Conservation (phyloP, 2,797 vertebrate genomes). For the Leuciscus waleckii region DNA sequence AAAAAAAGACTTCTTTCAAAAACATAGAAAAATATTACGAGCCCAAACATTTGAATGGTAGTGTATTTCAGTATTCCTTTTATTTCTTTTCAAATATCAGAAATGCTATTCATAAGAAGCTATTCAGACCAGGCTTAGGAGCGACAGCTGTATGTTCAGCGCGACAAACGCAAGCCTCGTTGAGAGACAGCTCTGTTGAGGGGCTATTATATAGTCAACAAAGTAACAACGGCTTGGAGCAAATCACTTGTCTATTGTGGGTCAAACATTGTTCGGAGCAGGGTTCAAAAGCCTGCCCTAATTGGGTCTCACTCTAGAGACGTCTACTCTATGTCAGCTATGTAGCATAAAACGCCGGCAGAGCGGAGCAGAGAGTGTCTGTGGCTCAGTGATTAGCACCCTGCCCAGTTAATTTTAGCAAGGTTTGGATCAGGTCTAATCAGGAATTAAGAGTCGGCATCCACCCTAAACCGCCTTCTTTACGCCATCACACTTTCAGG, state of each 20-base stretch:
- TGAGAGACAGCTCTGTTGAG: conserved; percentile 38
- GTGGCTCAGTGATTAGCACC: conserved; percentile 81
- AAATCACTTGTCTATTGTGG: conserved; percentile 40
- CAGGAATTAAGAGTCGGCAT: conserved; percentile 85
- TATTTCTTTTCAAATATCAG: neutral
- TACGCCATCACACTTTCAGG: conserved; percentile 77
- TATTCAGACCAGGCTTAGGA: conserved; percentile 15
- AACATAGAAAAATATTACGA: neutral
- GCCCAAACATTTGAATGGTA: neutral
- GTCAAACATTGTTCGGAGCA: conserved; percentile 48
- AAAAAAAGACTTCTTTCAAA: neutral
- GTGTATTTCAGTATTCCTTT: neutral
- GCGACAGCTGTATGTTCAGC: conserved; percentile 5
- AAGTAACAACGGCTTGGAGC: conserved; percentile 31
- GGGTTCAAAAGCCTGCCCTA: conserved; percentile 57
- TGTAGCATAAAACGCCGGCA: conserved; percentile 31
- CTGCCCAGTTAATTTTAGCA: conserved; percentile 84
- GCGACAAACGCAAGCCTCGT: neutral
- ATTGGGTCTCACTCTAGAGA: conserved; percentile 56
- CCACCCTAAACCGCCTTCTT: conserved; percentile 80
- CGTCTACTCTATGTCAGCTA: conserved; percentile 57
- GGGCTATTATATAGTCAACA: conserved; percentile 36
- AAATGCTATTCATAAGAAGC: neutral
- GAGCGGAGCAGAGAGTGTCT: conserved; percentile 64
- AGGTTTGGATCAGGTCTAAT: conserved; percentile 84